Base-by-base conservation (phyloP, 2,797 vertebrate species). In the Molossus alvarezi region DNA sequence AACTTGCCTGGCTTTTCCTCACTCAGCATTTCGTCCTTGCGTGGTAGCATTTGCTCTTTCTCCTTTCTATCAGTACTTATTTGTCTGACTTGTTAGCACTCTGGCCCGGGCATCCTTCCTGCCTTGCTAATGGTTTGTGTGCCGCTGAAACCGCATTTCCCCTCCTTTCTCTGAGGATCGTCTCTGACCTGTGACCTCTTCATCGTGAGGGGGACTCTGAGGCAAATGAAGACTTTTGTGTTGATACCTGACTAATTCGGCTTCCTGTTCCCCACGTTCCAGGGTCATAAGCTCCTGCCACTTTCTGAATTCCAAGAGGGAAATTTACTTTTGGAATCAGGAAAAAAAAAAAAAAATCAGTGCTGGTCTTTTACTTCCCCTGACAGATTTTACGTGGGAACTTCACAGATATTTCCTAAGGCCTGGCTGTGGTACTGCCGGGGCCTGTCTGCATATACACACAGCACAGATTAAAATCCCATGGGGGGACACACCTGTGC, bases 321-420 rank as follows among this genome's bases (percentile, higher is more conserved):
- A 41, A 65, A 92, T 96, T 96, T 96, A 65, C 67, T 92, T 86
- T 90, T 82, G 83, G 82, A 95, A 72, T 89, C 82, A 88, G 76
- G 72, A 82, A 82, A 33, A 82, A 82, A 82, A 82, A 82, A 62
- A 41, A 87, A 73, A 94, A 96, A 93, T 85, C 53, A 79, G 9
- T 94, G 91, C 69, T 72, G 84, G 96, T 95, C 69, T 96, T 94
- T 88, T 92, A 86, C 95, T 97, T 96, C 93, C 80, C 53, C 53
- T 33, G 94, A 88, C 93, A 76, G 58, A 79, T 76, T 86, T 96
- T 79, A 71, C 48, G 81, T 60, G 69, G 79, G 73, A 86, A 83
- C 67, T 83, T 67, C 92, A 88, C 45, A 77, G 94, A 90, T 95
- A 81, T 94, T 92, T 90, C 67, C 88, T 73, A 75, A 73, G 57